Base-by-base conservation (phyloP, 30 jellyfish, hydroid and myxozoan genomes). In the Chrysaora quinquecirrha region DNA sequence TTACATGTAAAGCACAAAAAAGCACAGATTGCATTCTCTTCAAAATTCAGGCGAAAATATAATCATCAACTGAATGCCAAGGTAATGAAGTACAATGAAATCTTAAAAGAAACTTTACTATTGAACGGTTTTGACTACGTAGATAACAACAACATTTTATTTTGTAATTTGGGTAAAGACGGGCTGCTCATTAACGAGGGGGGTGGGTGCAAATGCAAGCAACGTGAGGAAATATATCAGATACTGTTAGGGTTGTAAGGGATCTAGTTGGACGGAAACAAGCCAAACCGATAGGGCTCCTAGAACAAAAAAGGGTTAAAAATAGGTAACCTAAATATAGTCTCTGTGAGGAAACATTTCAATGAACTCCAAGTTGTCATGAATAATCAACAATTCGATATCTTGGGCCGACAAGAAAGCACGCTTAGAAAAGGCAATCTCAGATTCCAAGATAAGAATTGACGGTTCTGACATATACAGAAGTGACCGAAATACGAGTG, bases 331-430 rank as follows among this genome's bases (percentile, higher is more conserved):
- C 30, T 71, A 30, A 71, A 43, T 71, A 38, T 43, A 23, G 83
- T 71, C 35, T 71, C 69, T 12, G 1, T 71, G 34, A 71, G 30
- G 43, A 71, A 71, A 30, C 83, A 71, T 46, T 34, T 34, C 3
- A 71, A 34, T 34, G 83, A 43, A 71, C 83, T 71, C 6, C 46
- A 71, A 25, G 67, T 16, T 22, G 69, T 71, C 35, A 71, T 71
- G 43, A 34, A 71, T 21, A 71, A 62, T 28, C 79, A 67, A 30
- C 79, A 67, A 67, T 67, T 67, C 48, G 61, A 67, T 67, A 30
- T 67, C 79, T 67, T 71, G 35, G 83, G 83, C 46, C 83, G 34
- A 71, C 34, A 71, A 33, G 68, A 71, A 71, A 71, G n/a, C 83
- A 27, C 67, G 69, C 27, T 46, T 71, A 34, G 83, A 29, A 19